Evolutionary conservation across 1,140 invertebrate genomes (phyloP).

Genomic region (Scaptomyza graminum): DNA sequence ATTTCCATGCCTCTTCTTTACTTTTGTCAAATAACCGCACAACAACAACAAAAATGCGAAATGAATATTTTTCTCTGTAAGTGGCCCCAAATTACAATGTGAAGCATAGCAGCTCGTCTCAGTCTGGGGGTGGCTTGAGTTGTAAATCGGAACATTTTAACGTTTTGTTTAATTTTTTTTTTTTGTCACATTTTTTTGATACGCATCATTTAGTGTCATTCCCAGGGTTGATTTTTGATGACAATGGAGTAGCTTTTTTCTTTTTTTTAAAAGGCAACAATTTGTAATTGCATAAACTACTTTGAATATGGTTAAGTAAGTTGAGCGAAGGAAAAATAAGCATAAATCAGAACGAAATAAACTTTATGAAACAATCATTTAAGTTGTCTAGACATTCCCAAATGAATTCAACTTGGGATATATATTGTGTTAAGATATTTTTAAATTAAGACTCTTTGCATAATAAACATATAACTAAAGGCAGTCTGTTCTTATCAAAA

Average conservation of each 20-base stretch:
- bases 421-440: too few relatives aligned
- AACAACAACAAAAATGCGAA: slow-evolving; percentile 36
- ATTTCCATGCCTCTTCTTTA: background rate
- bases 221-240: slow-evolving; percentile 14
- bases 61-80: slow-evolving; percentile 62
- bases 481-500: too few relatives aligned
- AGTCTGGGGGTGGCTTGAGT: slow-evolving; percentile 10
- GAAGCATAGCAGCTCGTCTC: slow-evolving; percentile 14
- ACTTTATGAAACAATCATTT: too few relatives aligned
- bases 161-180: slow-evolving; percentile 19
- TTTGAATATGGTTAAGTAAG: background rate
- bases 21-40: slow-evolving; percentile 26
- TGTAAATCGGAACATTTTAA: slow-evolving; percentile 41
- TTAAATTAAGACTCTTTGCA: too few relatives aligned
- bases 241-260: background rate
- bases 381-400: too few relatives aligned
- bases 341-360: too few relatives aligned
- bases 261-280: background rate
- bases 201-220: slow-evolving; percentile 54
- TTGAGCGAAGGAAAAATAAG: background rate
- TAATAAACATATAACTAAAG: too few relatives aligned
- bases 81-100: slow-evolving; percentile 54
- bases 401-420: too few relatives aligned
- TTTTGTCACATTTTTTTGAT: slow-evolving; percentile 47
- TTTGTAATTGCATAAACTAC: slow-evolving; percentile 7